Base-by-base conservation (phyloP, 2,113 vertebrate genomes). In the Guaruba guarouba region DNA sequence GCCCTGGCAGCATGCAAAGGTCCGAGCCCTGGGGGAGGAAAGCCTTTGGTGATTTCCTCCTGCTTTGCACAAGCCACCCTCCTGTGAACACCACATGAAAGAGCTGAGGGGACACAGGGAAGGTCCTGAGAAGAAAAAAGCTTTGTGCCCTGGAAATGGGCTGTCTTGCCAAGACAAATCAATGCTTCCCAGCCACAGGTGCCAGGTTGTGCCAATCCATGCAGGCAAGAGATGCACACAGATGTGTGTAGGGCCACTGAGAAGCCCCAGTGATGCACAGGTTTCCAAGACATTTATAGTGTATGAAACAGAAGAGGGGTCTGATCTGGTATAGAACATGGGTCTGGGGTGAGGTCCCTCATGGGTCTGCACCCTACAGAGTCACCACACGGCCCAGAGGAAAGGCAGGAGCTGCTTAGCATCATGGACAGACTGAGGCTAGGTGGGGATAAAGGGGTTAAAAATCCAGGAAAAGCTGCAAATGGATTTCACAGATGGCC, bases 401-500 rank as follows among this genome's bases (percentile, higher is more conserved):
- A 86, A 73, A 67, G 52, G 37, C 69, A 69, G 67, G 39, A 82
- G 68, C 33, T 67, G 64, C 33, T 73, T 44, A 82, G 54, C 27
- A 35, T 51, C 23, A 11, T 1, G 59, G 54, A 31, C 67, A 90
- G 62, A 51, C 9, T 0, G 2, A 66, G 62, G 13, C 57, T 41
- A 10, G 9, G 37, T n/a, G 43, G 93, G 23, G 7, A 93, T 25
- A 57, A 92, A 95, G 33, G 92, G 86, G 92, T 97, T 97, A 97
- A 97, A 93, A 93, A 86, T 33, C 23, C 82, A 66, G 91, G 79
- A 3, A 51, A 84, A 82, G 61, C 83, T 68, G 35, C 77, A 88
- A 77, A 93, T 95, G 78, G 81, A 41, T 93, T 92, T 96, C 90
- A 86, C 93, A 96, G 88, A 63, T 87, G 93, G 67, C 55, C 52